A percentile compares a stretch with the other conserved stretches of the same genome.
Evolutionary conservation across 2,888 invertebrate species (phyloP).

Genomic region (Osmoderma eremita): DNA sequence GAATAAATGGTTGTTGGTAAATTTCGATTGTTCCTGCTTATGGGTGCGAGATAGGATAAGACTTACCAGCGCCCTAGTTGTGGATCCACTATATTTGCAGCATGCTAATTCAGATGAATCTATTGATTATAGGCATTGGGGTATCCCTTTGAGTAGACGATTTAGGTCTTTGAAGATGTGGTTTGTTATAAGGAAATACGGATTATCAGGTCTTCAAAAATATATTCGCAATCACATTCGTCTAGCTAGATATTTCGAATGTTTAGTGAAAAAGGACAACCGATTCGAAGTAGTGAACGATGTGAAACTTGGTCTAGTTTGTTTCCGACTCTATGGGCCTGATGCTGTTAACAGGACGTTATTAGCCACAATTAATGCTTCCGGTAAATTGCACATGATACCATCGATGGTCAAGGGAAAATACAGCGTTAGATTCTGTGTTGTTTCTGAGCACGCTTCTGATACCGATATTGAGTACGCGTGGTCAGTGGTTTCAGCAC

Average conservation of each 20-base stretch:
- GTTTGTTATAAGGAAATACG: conserved; percentile 87
- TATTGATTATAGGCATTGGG: conserved; percentile 84
- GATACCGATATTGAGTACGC: conserved; percentile 78
- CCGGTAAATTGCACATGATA: conserved; percentile 87
- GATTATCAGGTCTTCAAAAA: conserved; percentile 81
- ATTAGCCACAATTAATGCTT: conserved; percentile 82
- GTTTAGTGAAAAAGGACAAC: conserved; percentile 72
- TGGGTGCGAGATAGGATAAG: conserved; percentile 83
- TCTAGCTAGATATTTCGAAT: conserved; percentile 80
- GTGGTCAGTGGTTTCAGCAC: conserved; percentile 70
- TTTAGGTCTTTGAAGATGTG: conserved; percentile 89
- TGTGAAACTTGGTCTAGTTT: conserved; percentile 79
- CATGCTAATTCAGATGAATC: conserved; percentile 80
- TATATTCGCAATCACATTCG: conserved; percentile 86
- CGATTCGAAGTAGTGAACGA: conserved; percentile 83
- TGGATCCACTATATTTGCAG: conserved; percentile 86
- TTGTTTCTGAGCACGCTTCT: conserved; percentile 80
- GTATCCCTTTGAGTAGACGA: conserved; percentile 84
- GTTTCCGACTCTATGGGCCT: conserved; percentile 77
- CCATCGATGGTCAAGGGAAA: conserved; percentile 80
- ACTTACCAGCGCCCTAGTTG: conserved; percentile 83
- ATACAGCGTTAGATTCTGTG: conserved; percentile 80
- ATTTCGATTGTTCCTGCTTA: conserved; percentile 86
- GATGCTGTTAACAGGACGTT: conserved; percentile 80
- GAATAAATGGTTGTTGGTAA: conserved; percentile 87